Conservation (phyloP, 2,113 vertebrate species). For the Coturnix japonica region DNA sequence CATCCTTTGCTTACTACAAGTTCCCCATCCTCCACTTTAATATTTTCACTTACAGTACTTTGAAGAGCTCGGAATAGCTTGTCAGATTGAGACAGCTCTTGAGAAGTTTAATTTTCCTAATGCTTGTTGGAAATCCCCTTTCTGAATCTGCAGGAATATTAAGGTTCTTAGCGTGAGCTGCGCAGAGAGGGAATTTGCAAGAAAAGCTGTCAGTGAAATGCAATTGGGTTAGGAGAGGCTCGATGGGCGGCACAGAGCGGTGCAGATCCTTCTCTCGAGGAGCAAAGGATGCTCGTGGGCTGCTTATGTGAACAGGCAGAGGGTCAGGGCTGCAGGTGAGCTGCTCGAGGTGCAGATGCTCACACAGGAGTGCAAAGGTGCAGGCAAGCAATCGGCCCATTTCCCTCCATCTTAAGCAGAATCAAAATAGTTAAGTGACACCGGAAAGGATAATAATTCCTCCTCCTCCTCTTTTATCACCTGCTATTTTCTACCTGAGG, state of each 20-base stretch:
- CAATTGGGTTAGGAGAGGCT: not conserved
- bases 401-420: not conserved
- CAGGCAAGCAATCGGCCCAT: rapidly evolving
- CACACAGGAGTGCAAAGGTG: rapidly evolving
- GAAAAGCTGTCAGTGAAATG: conserved; percentile 14
- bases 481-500: not conserved
- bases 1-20: not conserved
- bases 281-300: not conserved
- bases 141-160: conserved; percentile 63
- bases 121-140: conserved; percentile 71
- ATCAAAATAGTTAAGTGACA: not conserved
- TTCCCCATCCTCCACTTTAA: conserved; percentile 1
- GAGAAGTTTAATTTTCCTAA: conserved; percentile 76
- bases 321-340: rapidly evolving
- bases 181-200: conserved; percentile 38
- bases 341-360: rapidly evolving
- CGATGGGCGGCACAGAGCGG: not conserved
- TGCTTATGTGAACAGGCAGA: no score
- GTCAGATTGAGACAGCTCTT: conserved; percentile 66
- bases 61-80: conserved; percentile 64
- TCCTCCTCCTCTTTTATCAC: not conserved
- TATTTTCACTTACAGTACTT: conserved; percentile 53
- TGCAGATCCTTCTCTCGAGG: not conserved
- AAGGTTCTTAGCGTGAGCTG: conserved; percentile 68
- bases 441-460: not conserved